Percentiles rank a stretch among this genome's conserved stretches.
Evolutionary conservation across 2,888 invertebrate species (phyloP).

Genomic region (Malthinus seriepunctatus): DNA sequence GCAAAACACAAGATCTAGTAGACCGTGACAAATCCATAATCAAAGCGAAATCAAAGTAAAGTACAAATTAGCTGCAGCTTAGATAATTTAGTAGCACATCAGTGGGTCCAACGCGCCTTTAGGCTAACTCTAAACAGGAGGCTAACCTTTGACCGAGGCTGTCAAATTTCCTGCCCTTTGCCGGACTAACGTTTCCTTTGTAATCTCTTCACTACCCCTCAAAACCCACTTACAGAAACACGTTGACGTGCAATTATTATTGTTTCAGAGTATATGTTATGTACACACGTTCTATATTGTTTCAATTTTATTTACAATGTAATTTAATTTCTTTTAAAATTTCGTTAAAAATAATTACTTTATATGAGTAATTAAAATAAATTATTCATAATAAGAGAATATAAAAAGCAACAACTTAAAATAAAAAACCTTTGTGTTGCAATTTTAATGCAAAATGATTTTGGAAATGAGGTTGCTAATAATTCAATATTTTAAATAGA

Average conservation of each 20-base stretch:
- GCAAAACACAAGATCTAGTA: conserved; percentile 26
- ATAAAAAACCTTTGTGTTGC: no score
- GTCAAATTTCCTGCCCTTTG: conserved; percentile 54
- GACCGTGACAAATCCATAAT: conserved; percentile 36
- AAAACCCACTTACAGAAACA: conserved; percentile 27
- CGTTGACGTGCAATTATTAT: conserved; percentile 30
- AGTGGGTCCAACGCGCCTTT: conserved; percentile 29
- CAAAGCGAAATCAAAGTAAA: conserved; percentile 35
- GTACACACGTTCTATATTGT: no score
- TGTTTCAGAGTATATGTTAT: conserved; percentile 17
- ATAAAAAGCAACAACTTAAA: no score
- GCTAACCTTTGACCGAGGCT: conserved; percentile 51
- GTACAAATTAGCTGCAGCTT: conserved; percentile 36
- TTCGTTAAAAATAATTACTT: no score
- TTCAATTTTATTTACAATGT: no score
- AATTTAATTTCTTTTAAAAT: no score
- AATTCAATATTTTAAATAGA: no score
- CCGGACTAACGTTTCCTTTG: conserved; percentile 50
- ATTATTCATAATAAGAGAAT: no score
- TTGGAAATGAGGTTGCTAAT: no score
- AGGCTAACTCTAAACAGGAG: conserved; percentile 33
- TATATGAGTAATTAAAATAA: no score
- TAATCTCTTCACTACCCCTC: conserved; percentile 35
- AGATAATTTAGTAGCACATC: conserved; percentile 31
- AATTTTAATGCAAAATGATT: no score